phyloP scores from a whole-genome alignment of 92 coral and sea anemone genomes.

The Bergia sp. region DNA sequence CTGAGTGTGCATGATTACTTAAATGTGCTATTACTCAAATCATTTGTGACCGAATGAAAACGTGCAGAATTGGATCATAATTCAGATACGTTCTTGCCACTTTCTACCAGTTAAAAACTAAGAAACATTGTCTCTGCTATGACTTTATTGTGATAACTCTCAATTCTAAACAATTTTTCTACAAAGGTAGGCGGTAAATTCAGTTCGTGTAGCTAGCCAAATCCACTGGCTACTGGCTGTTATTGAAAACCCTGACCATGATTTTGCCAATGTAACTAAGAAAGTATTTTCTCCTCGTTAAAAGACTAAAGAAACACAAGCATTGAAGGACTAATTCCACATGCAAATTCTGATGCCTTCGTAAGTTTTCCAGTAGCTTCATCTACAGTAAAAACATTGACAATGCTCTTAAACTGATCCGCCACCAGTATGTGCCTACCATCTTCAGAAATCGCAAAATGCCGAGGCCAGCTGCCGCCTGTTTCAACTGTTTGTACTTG shows the following conservation, averaged over 20 bases:
- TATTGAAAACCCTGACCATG: no score
- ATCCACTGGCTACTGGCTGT: no score
- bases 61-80: background rate
- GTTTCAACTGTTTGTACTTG: background rate
- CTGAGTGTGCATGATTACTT: no score
- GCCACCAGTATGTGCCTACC: conserved; percentile 19
- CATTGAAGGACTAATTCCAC: conserved; percentile 18
- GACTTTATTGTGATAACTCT: background rate
- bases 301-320: conserved; percentile 1
- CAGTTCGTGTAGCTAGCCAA: no score
- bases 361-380: conserved; percentile 14
- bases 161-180: background rate
- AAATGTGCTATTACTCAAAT: background rate
- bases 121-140: background rate
- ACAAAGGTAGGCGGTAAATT: no score
- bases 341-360: background rate
- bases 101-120: background rate
- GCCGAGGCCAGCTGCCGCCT: conserved; percentile 24
- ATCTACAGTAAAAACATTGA: conserved; percentile 1
- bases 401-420: conserved; percentile 10
- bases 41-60: background rate
- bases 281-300: background rate
- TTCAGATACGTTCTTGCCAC: background rate
- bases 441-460: conserved; percentile 25
- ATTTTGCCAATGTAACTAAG: no score